phyloP scores from a whole-genome alignment of 2,888 invertebrate genomes.

The Palloptera scutellata region DNA sequence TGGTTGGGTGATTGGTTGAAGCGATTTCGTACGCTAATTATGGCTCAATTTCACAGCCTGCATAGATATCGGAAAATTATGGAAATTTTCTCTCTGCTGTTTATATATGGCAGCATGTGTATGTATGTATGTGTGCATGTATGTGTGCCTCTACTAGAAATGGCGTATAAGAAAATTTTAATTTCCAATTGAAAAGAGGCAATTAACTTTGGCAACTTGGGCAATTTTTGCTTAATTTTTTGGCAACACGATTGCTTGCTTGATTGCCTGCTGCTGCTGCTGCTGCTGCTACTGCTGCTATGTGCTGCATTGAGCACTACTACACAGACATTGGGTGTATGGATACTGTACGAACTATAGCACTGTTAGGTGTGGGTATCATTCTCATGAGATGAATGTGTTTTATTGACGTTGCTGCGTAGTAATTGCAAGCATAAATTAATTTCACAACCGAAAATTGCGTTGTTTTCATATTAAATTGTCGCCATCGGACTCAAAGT shows the following conservation, averaged over 20 bases:
- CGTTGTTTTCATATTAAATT: constrained; percentile 46
- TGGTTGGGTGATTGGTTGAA: background rate
- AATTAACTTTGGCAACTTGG: constrained; percentile 39
- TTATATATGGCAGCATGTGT: background rate
- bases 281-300: constrained; percentile 1
- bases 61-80: constrained; percentile 65
- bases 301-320: background rate
- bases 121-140: background rate
- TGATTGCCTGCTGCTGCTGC: constrained; percentile 1
- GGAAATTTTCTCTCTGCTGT: constrained; percentile 55
- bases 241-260: constrained; percentile 5
- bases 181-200: constrained; percentile 50
- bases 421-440: constrained; percentile 64
- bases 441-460: constrained; percentile 64
- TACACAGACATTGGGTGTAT: constrained; percentile 9
- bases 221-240: background rate
- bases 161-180: constrained; percentile 48
- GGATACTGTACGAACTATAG: no score
- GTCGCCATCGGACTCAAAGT: constrained; percentile 19
- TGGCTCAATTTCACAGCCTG: constrained; percentile 63
- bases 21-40: constrained; percentile 54
- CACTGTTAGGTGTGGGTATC: constrained; percentile 12
- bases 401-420: constrained; percentile 64
- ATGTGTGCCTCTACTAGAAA: background rate
- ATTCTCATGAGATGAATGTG: constrained; percentile 55